These are phyloP conservation scores for Luperina nickerlii DNA, from an alignment of 2,888 invertebrate genomes.

Conservation along the genomic window DNA sequence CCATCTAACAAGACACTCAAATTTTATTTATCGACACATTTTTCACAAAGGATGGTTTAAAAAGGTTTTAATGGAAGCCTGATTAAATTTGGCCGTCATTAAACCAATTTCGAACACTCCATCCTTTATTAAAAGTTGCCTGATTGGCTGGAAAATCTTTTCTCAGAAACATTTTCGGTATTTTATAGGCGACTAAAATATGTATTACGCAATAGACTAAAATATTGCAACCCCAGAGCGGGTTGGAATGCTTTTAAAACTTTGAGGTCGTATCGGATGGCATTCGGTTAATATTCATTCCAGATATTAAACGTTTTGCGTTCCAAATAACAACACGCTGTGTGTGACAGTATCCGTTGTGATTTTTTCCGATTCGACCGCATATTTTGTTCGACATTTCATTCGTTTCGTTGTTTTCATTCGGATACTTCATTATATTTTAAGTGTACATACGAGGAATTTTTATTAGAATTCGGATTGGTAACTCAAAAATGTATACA, in stretches of 20 bases:
- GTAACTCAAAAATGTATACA: conserved; percentile 8
- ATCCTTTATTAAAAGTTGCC: conserved; percentile 9
- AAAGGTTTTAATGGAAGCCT: conserved; percentile 23
- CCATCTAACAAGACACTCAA: conserved; percentile 17
- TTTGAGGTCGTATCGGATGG: conserved; percentile 63
- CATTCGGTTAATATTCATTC: conserved; percentile 69
- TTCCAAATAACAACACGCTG: conserved; percentile 65
- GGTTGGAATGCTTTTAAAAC: conserved; percentile 70
- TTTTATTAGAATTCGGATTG: conserved; percentile 37
- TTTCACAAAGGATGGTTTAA: conserved; percentile 18
- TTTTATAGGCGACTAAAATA: neutral
- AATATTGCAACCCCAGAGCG: conserved; percentile 51
- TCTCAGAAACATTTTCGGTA: neutral
- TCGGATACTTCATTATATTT: conserved; percentile 47
- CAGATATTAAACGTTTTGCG: conserved; percentile 73
- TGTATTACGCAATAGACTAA: conserved; percentile 1
- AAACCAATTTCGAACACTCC: conserved; percentile 19
- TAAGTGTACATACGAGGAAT: conserved; percentile 16
- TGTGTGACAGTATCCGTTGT: conserved; percentile 50
- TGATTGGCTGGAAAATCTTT: conserved; percentile 3
- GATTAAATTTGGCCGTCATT: conserved; percentile 29
- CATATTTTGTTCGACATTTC: conserved; percentile 58
- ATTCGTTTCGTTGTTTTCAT: conserved; percentile 48
- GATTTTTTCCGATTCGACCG: conserved; percentile 53
- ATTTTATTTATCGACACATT: conserved; percentile 12